A percentile compares a stretch with the other conserved stretches of the same genome.
Conservation (phyloP, 2,797 vertebrate genomes). For the Nyctibius grandis region DNA sequence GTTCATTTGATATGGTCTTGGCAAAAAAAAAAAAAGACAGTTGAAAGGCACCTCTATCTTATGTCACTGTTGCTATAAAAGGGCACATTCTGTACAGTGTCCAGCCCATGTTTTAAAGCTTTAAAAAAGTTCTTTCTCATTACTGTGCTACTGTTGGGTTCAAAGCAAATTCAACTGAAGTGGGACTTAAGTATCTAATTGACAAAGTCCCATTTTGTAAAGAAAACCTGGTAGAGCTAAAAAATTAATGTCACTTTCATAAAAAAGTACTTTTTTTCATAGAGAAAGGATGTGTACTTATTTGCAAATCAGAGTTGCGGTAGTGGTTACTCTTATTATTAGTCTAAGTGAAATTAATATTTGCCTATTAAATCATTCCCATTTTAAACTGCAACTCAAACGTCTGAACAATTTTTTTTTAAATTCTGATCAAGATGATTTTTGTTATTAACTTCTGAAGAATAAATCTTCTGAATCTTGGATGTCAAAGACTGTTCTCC, state of each 20-base stretch:
- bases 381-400: background rate
- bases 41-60: background rate
- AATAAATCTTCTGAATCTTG: background rate
- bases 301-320: background rate
- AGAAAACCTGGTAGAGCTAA: background rate
- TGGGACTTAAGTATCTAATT: background rate
- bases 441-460: background rate
- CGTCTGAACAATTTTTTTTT: background rate
- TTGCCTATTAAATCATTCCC: background rate
- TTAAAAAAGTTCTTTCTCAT: background rate
- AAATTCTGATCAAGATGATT: background rate
- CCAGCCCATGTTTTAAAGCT: background rate
- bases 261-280: background rate
- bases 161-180: background rate
- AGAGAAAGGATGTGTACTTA: background rate
- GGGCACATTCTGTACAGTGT: background rate
- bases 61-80: constrained; percentile 12
- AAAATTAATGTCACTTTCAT: background rate
- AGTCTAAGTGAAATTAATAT: background rate
- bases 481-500: background rate
- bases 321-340: background rate
- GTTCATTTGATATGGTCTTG: background rate
- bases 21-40: background rate
- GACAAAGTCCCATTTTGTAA: background rate
- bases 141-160: background rate